phyloP scores from a whole-genome alignment of 2,113 vertebrate species.

The Lepisosteus oculatus region DNA sequence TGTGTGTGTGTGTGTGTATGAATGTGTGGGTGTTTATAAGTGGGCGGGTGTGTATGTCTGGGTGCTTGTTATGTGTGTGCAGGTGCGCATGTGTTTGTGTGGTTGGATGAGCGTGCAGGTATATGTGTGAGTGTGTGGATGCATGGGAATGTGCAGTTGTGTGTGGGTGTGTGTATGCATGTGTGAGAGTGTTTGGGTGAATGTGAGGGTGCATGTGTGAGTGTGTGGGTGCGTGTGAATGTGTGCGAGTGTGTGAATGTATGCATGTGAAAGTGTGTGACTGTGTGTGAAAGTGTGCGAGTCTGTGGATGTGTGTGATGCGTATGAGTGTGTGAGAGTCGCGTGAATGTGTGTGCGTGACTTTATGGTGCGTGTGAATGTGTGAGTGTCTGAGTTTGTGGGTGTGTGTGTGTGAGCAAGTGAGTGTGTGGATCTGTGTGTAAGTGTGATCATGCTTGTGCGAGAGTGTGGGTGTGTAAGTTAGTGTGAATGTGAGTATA shows the following conservation, averaged over 20 bases:
- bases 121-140: not conserved
- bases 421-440: conserved; percentile 2
- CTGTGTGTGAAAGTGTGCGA: conserved; percentile 28
- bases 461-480: not conserved
- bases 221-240: no score
- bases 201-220: no score
- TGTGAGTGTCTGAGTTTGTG: not conserved
- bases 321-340: not conserved
- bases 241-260: no score
- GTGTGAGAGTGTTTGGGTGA: no score
- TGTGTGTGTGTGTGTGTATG: no score
- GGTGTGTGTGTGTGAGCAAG: not conserved
- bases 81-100: not conserved
- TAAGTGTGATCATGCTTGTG: conserved; percentile 1
- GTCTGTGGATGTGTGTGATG: conserved; percentile 24
- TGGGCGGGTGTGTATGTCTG: not conserved
- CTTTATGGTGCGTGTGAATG: not conserved
- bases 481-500: not conserved
- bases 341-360: not conserved
- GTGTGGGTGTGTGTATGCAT: no score
- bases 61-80: not conserved
- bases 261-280: not conserved
- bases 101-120: not conserved
- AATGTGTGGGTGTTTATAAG: no score
- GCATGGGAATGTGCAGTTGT: no score